Percentiles rank a stretch among this genome's conserved stretches.
These are phyloP conservation scores for Burhinus oedicnemus DNA, from an alignment of 2,113 vertebrate species.

Conservation along the genomic window DNA sequence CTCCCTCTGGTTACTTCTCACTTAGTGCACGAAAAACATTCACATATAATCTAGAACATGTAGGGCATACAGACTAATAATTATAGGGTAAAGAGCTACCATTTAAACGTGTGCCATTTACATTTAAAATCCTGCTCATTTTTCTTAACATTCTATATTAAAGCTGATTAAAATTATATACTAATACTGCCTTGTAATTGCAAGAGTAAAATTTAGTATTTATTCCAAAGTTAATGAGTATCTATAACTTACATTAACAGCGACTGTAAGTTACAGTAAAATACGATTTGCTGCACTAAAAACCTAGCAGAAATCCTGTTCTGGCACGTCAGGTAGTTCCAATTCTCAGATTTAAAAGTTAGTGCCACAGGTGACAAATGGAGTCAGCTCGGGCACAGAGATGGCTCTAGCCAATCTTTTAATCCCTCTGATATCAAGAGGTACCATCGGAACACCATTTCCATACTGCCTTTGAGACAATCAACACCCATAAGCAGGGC, in stretches of 20 bases:
- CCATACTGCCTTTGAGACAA: not conserved
- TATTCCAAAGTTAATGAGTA: conserved; percentile 21
- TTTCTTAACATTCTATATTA: conserved; percentile 3
- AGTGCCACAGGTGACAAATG: not conserved
- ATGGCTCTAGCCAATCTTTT: not conserved
- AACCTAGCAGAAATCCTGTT: not conserved
- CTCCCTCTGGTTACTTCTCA: not conserved
- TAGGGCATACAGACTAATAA: not conserved
- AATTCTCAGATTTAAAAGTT: not conserved
- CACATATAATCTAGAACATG: not conserved
- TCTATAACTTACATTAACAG: conserved; percentile 9
- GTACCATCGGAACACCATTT: not conserved
- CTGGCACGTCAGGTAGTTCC: not conserved
- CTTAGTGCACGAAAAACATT: not conserved
- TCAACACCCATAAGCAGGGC: not conserved
- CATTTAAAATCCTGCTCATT: conserved; percentile 5
- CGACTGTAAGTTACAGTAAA: not conserved
- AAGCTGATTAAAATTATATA: conserved; percentile 45
- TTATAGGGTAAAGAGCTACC: not conserved
- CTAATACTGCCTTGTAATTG: conserved; percentile 7
- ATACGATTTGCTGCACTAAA: not conserved
- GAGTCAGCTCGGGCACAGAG: not conserved
- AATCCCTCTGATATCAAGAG: not conserved
- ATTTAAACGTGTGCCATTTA: not conserved
- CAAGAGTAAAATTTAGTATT: conserved; percentile 8